Conservation (phyloP, 2,113 vertebrate genomes). For the Cricetomys ansorgei region DNA sequence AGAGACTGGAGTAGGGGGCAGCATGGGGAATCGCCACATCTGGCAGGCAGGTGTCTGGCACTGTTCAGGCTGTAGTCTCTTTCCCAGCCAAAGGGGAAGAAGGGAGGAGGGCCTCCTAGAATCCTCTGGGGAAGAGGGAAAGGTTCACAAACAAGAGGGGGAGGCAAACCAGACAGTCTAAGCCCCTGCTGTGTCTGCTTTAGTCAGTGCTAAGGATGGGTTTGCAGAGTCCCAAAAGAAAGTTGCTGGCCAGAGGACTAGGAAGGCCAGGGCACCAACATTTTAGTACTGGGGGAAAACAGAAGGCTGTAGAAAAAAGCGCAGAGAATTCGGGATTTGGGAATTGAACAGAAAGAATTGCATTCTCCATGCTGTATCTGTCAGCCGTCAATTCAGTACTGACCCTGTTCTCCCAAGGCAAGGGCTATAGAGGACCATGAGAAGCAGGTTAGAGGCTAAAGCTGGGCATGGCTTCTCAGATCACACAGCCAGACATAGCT, state of each 20-base stretch:
- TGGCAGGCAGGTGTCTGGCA: constrained; percentile 84
- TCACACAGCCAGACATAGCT: neutral
- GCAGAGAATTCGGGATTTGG: constrained; percentile 23
- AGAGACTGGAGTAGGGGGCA: constrained; percentile 42
- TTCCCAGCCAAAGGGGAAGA: constrained; percentile 77
- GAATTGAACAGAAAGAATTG: neutral
- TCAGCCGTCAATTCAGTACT: neutral
- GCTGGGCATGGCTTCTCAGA: neutral
- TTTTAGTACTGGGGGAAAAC: constrained; percentile 16
- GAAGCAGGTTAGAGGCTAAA: neutral
- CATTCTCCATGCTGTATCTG: neutral
- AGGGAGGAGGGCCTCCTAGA: constrained; percentile 30
- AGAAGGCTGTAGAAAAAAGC: constrained; percentile 18
- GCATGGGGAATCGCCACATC: constrained; percentile 75
- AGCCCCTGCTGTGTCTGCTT: constrained; percentile 30
- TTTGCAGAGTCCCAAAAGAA: neutral
- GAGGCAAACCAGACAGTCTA: constrained; percentile 41
- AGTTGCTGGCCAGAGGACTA: neutral
- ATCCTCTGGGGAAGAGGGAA: constrained; percentile 44
- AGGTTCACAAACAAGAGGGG: constrained; percentile 55
- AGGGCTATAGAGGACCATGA: neutral
- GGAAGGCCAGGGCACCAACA: neutral
- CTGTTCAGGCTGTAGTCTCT: constrained; percentile 74
- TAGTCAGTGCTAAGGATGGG: neutral
- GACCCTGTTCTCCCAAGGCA: neutral